Percentiles rank a stretch among this genome's conserved stretches.
Conservation (phyloP, 2,797 vertebrate genomes). For the Rhodeus uyekii region DNA sequence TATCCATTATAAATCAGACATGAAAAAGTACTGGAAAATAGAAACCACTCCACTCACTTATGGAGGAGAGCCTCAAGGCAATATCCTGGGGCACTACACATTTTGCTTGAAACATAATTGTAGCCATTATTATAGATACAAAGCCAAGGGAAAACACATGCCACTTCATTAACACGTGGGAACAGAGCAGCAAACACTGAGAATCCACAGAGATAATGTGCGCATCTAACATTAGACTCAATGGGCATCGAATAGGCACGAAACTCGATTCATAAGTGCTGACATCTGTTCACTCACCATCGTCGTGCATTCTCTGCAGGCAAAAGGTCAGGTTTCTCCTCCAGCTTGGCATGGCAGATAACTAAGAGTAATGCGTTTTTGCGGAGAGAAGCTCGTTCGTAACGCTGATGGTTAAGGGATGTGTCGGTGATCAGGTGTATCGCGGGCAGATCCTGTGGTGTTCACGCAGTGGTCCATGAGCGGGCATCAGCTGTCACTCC, state of each 20-base stretch:
- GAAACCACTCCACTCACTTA: not conserved
- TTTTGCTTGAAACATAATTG: not conserved
- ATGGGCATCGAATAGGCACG: not conserved
- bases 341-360: slow-evolving; percentile 86
- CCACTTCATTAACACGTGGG: slow-evolving; percentile 19
- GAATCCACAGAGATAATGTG: not conserved
- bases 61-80: not conserved
- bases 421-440: slow-evolving; percentile 38
- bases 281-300: slow-evolving; percentile 78
- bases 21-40: not conserved
- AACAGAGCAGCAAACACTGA: not conserved
- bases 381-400: not conserved
- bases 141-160: not conserved
- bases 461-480: slow-evolving; percentile 44
- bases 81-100: not conserved
- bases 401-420: not conserved
- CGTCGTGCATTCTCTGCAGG: slow-evolving; percentile 91
- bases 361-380: slow-evolving; percentile 24
- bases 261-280: not conserved
- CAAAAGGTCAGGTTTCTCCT: slow-evolving; percentile 90
- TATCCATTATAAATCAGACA: no score
- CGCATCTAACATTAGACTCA: not conserved
- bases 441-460: slow-evolving; percentile 35
- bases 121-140: not conserved
- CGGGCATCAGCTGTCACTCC: slow-evolving; percentile 34